phyloP scores from a whole-genome alignment of 2,113 vertebrate genomes.

The Acrocephalus kingi region DNA sequence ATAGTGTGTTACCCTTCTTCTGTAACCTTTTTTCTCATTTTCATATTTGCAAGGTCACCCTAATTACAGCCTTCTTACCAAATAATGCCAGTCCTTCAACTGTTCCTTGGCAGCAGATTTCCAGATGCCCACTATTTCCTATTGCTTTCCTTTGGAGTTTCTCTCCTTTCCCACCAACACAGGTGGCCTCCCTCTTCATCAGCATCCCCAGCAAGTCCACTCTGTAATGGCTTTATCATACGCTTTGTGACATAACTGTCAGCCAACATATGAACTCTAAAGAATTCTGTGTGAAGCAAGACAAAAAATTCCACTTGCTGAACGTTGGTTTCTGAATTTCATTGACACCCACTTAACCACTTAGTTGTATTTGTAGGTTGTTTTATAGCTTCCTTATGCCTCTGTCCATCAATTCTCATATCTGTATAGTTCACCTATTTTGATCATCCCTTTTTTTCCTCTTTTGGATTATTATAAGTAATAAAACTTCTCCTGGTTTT shows the following conservation, averaged over 20 bases:
- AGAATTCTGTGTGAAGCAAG: neutral
- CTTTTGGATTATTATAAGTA: neutral
- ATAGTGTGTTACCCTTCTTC: neutral
- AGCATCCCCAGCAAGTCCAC: neutral
- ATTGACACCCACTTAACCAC: neutral
- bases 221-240: neutral
- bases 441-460: neutral
- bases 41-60: neutral
- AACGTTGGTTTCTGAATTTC: neutral
- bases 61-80: neutral
- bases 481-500: neutral
- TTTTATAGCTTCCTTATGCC: neutral
- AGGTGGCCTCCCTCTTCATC: neutral
- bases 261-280: neutral
- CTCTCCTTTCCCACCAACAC: neutral
- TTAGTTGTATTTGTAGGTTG: neutral
- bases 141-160: neutral
- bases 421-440: neutral
- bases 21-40: neutral
- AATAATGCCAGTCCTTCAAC: neutral
- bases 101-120: neutral
- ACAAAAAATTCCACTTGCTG: neutral
- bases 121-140: neutral
- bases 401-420: neutral
- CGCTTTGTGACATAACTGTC: neutral